Base-by-base conservation (phyloP, 2,797 vertebrate genomes). In the Gallinago solitaria region DNA sequence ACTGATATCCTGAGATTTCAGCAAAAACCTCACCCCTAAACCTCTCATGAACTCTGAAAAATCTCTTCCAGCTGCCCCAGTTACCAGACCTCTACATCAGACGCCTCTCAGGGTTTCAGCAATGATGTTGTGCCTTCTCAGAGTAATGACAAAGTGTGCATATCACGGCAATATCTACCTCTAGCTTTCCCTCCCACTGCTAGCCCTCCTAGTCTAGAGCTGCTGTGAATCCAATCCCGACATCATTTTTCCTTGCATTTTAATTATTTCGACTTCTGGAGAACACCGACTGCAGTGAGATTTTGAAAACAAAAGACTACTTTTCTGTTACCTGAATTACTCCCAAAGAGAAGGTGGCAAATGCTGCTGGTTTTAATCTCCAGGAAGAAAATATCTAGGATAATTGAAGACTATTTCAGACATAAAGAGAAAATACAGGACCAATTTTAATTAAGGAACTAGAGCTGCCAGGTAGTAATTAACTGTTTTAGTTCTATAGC, bases 391-490 rank as follows among this genome's bases (percentile, higher is more conserved):
- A 77, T 57, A 90, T 13, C 45, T 74, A 39, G 21, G 64, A 59
- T 50, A 87, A 87, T 24, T 84, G 56, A 92, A 85, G 59, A 9
- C 1, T 54, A 48, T 90, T 89, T 93, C 64, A 83, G 37, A 69
- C 50, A 47, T 17, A 65, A 71, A 69, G 10, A 12, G 70, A 92
- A 78, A 85, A 93, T 30, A 50, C 10, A 69, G 33, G 43, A 80
- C 7, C 16, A 53, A 64, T 81, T 92, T 91, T 82, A 89, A 67
- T 91, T 80, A 94, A 81, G 59, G n/a, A 87, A 79, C 67, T 61
- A 63, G 30, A 87, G 20, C 28, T 95, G 23, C 30, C 73, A 93
- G 73, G 33, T 78, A 68, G 54, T 41, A 91, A 86, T 96, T 92
- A 78, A 75, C 11, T 20, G 21, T n/a, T 89, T 94, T 48, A 95